phyloP scores from a whole-genome alignment of 64 coral and sea anemone species.

The Porites lutea region DNA sequence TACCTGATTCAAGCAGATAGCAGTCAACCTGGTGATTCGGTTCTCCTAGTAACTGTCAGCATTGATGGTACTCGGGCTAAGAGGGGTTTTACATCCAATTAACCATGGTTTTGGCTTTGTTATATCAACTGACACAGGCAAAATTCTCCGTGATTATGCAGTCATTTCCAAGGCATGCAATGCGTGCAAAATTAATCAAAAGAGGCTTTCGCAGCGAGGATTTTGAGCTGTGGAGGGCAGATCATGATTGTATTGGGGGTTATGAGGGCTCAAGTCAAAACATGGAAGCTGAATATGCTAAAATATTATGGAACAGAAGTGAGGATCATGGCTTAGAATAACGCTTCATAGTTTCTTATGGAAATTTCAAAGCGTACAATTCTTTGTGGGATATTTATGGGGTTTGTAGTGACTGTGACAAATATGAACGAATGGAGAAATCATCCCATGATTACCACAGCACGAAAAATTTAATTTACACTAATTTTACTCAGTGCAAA shows the following conservation, averaged over 20 bases:
- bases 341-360: conserved; percentile 58
- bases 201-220: conserved; percentile 32
- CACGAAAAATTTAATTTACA: too few relatives aligned
- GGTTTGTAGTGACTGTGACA: conserved; percentile 18
- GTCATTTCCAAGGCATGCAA: conserved; percentile 58
- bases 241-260: conserved; percentile 60
- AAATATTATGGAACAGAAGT: conserved; percentile 29
- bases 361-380: conserved; percentile 61
- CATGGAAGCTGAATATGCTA: conserved; percentile 59
- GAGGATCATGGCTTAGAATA: conserved; percentile 31
- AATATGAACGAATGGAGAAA: conserved; percentile 18
- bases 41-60: conserved; percentile 29
- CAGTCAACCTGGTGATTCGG: background rate
- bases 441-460: background rate
- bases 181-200: conserved; percentile 38
- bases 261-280: conserved; percentile 60
- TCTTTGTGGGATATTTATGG: conserved; percentile 46
- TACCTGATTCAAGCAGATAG: background rate
- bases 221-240: conserved; percentile 49
- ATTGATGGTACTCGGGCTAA: conserved; percentile 60
- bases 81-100: conserved; percentile 36
- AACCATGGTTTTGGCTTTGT: conserved; percentile 66
- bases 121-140: conserved; percentile 66
- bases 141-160: conserved; percentile 33
- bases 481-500: too few relatives aligned